These are phyloP conservation scores for Crotalus helleri DNA, from an alignment of 2,113 vertebrate genomes.

Conservation along the genomic window DNA sequence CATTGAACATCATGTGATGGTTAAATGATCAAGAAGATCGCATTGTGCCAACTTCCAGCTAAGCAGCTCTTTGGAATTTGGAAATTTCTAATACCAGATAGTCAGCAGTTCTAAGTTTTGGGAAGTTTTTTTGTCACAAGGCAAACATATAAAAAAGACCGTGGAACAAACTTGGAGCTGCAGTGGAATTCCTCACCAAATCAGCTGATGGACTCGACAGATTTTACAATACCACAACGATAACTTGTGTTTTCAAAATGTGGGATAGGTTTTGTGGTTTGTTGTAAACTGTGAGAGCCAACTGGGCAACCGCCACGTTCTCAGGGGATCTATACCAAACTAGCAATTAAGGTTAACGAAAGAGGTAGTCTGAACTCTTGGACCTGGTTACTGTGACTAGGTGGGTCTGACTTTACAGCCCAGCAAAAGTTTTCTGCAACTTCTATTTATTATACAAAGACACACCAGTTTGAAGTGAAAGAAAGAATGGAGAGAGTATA, in stretches of 20 bases:
- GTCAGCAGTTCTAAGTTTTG: neutral
- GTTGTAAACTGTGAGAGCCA: neutral
- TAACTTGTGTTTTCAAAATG: neutral
- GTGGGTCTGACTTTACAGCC: neutral
- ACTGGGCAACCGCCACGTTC: no score
- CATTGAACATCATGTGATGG: neutral
- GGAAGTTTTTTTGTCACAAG: neutral
- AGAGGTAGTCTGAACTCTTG: neutral
- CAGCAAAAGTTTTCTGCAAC: neutral
- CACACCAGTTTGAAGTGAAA: no score
- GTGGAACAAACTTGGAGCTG: neutral
- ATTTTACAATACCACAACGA: neutral
- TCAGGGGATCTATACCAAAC: neutral
- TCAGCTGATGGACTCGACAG: neutral
- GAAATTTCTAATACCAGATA: neutral
- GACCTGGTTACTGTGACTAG: neutral
- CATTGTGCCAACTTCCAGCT: neutral
- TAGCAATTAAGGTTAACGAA: neutral
- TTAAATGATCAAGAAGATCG: neutral
- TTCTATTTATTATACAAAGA: no score
- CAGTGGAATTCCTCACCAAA: neutral
- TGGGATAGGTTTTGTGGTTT: neutral
- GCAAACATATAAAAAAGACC: neutral
- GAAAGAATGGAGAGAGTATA: no score
- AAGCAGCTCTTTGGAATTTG: neutral